Percentiles rank a stretch among this genome's conserved stretches.
phyloP scores from a whole-genome alignment of 1,140 invertebrate species.

The Rhagoletis pomonella region DNA sequence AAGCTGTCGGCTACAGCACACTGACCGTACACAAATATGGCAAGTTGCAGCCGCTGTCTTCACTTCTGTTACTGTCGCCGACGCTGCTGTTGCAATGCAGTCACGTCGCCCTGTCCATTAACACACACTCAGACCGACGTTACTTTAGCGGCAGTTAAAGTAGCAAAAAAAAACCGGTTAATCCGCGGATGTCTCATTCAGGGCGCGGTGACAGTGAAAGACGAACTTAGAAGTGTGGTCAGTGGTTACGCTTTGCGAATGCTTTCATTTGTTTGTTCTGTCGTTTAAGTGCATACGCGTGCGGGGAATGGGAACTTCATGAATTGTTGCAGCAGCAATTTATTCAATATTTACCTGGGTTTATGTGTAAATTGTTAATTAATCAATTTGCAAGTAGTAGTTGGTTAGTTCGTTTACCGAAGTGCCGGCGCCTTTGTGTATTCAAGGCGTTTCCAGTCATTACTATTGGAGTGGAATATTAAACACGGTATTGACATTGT shows the following conservation, averaged over 20 bases:
- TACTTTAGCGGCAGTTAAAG: conserved; percentile 34
- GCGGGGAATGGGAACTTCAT: background rate
- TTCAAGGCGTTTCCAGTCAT: conserved; percentile 15
- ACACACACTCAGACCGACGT: background rate
- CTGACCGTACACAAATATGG: conserved; percentile 30
- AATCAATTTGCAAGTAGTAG: conserved; percentile 15
- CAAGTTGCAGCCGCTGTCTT: background rate
- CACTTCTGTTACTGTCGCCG: background rate
- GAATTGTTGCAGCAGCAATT: conserved; percentile 5
- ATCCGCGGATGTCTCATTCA: background rate
- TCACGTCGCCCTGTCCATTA: background rate
- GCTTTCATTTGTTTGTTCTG: background rate
- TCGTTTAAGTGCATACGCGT: background rate
- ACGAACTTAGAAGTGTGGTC: conserved; percentile 16
- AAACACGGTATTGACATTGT: conserved; percentile 38
- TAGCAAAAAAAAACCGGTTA: conserved; percentile 9
- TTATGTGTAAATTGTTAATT: conserved; percentile 27
- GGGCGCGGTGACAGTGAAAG: background rate
- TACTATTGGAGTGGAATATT: background rate
- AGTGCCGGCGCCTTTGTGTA: conserved; percentile 44
- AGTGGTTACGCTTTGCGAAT: background rate
- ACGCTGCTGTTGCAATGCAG: background rate
- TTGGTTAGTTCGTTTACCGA: background rate
- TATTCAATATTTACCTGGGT: conserved; percentile 35
- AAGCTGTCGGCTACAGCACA: background rate